Evolutionary conservation across 2,888 invertebrate species (phyloP).

Genomic region (Zelleria hepariella): DNA sequence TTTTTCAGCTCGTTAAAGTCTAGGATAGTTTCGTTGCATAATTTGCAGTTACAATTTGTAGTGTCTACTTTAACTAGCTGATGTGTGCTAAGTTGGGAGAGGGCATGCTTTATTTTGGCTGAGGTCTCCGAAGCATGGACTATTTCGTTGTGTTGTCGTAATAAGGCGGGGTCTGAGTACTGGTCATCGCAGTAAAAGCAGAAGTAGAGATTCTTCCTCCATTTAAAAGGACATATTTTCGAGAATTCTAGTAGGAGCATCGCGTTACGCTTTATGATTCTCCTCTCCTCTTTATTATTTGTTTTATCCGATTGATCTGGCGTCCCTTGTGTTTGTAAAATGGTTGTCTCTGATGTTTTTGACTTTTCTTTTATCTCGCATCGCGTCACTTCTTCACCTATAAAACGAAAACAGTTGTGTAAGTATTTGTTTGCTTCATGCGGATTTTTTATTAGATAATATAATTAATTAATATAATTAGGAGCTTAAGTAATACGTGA

Average conservation of each 20-base stretch:
- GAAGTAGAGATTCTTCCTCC: constrained; percentile 50
- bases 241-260: constrained; percentile 40
- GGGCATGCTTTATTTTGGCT: constrained; percentile 29
- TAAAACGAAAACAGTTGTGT: constrained; percentile 39
- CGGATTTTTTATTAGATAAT: neutral
- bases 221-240: constrained; percentile 52
- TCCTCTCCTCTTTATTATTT: constrained; percentile 19
- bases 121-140: constrained; percentile 16
- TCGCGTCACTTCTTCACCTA: constrained; percentile 33
- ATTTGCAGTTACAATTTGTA: constrained; percentile 40
- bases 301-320: too few species aligned
- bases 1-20: constrained; percentile 34
- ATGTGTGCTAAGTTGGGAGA: constrained; percentile 42
- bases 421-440: neutral
- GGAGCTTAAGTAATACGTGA: too few species aligned
- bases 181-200: constrained; percentile 52
- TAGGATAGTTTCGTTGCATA: constrained; percentile 32
- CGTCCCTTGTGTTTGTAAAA: too few species aligned
- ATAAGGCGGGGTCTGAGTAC: constrained; percentile 35
- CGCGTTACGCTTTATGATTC: constrained; percentile 38
- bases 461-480: neutral
- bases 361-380: neutral
- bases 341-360: neutral
- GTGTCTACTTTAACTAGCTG: constrained; percentile 55
- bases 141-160: constrained; percentile 31